These are phyloP conservation scores for Pangasianodon hypophthalmus DNA, from an alignment of 2,113 vertebrate species.

Conservation along the genomic window DNA sequence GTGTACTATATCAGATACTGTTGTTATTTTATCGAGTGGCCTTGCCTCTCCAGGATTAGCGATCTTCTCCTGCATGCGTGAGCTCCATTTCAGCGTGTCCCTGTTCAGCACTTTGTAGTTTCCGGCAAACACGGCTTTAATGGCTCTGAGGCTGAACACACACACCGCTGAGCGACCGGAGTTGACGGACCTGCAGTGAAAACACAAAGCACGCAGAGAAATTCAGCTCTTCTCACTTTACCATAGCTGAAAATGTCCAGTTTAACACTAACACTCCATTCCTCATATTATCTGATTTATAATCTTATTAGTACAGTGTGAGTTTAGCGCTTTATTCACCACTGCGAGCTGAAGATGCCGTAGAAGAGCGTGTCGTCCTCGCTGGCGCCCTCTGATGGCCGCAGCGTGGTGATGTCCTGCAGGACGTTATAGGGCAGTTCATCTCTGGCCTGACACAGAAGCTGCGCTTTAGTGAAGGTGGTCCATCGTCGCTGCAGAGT, in stretches of 20 bases:
- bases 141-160: conserved; percentile 64
- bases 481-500: conserved; percentile 78
- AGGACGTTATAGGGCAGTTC: conserved; percentile 78
- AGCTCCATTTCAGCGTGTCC: conserved; percentile 74
- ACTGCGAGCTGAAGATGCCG: conserved; percentile 77
- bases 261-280: background rate
- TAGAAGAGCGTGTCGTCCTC: conserved; percentile 72
- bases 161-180: conserved; percentile 72
- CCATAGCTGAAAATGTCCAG: background rate
- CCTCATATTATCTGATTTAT: background rate
- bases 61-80: conserved; percentile 69
- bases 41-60: conserved; percentile 75
- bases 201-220: background rate
- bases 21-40: background rate
- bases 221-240: background rate
- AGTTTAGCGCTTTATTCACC: conserved; percentile 58
- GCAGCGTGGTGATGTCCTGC: conserved; percentile 71
- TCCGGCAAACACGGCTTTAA: conserved; percentile 71
- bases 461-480: conserved; percentile 77
- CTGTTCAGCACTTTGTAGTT: conserved; percentile 76
- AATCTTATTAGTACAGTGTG: too few relatives aligned
- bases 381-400: conserved; percentile 64
- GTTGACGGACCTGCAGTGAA: conserved; percentile 66
- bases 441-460: conserved; percentile 68
- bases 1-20: too few relatives aligned